phyloP scores from a whole-genome alignment of 1,140 invertebrate genomes.

The Trichonephila inaurata region DNA sequence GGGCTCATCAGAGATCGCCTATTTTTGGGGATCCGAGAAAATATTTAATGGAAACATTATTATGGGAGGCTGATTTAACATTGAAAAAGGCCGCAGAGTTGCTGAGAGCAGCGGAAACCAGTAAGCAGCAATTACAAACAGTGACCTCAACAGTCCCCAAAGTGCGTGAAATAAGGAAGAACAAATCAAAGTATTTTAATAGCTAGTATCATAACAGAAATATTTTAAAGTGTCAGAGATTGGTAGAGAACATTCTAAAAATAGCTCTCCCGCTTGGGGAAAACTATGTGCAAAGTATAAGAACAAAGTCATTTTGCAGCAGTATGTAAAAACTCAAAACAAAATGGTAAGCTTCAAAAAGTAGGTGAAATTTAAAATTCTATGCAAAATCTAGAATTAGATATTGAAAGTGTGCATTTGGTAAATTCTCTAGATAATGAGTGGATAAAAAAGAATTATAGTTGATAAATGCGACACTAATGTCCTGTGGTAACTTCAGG shows the following conservation, averaged over 20 bases:
- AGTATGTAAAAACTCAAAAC: background rate
- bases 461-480: background rate
- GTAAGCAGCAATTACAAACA: background rate
- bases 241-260: background rate
- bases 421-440: background rate
- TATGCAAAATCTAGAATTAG: background rate
- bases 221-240: too few relatives aligned
- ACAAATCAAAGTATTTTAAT: background rate
- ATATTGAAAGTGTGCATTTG: background rate
- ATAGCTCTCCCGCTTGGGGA: slow-evolving; percentile 13
- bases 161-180: background rate
- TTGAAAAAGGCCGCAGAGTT: too few relatives aligned
- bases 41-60: background rate
- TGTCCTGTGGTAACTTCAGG: slow-evolving; percentile 37
- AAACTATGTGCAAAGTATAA: slow-evolving; percentile 11
- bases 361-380: too few relatives aligned
- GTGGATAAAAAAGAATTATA: background rate
- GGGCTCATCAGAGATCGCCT: slow-evolving; percentile 37
- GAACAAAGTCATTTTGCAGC: background rate
- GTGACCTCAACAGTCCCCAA: background rate
- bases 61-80: background rate
- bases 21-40: slow-evolving; percentile 10
- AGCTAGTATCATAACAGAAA: background rate
- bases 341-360: too few relatives aligned
- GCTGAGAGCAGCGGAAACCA: too few relatives aligned